A percentile compares a stretch with the other conserved stretches of the same genome.
phyloP scores from a whole-genome alignment of 2,113 vertebrate genomes.

The Epinephelus fuscoguttatus region DNA sequence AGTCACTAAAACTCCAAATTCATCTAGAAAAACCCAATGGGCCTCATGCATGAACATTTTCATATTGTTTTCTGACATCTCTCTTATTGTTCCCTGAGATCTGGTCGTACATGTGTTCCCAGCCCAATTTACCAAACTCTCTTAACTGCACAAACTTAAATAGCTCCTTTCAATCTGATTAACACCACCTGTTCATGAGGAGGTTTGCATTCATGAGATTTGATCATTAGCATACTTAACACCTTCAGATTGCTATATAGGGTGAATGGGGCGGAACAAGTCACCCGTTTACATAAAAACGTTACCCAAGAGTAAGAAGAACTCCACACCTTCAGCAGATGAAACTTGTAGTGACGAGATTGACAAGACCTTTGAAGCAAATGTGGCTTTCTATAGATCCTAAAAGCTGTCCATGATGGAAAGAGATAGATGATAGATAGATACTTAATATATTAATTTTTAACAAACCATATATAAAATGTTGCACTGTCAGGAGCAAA shows the following conservation, averaged over 20 bases:
- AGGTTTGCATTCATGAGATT: not conserved
- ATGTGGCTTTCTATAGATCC: not conserved
- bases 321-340: not conserved
- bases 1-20: not conserved
- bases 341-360: not conserved
- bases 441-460: no score
- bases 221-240: not conserved
- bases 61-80: not conserved
- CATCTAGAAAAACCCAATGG: not conserved
- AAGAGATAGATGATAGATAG: no score
- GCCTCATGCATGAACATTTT: not conserved
- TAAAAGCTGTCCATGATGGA: not conserved
- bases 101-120: not conserved
- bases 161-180: not conserved
- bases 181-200: not conserved
- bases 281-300: not conserved
- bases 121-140: not conserved
- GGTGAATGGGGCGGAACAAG: not conserved
- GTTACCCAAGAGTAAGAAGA: not conserved
- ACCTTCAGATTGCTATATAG: not conserved
- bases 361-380: not conserved
- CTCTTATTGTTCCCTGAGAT: not conserved
- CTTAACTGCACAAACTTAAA: not conserved
- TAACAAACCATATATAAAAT: no score
- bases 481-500: not conserved